Conservation (phyloP, 2,797 vertebrate species). For the Australoheros facetus region DNA sequence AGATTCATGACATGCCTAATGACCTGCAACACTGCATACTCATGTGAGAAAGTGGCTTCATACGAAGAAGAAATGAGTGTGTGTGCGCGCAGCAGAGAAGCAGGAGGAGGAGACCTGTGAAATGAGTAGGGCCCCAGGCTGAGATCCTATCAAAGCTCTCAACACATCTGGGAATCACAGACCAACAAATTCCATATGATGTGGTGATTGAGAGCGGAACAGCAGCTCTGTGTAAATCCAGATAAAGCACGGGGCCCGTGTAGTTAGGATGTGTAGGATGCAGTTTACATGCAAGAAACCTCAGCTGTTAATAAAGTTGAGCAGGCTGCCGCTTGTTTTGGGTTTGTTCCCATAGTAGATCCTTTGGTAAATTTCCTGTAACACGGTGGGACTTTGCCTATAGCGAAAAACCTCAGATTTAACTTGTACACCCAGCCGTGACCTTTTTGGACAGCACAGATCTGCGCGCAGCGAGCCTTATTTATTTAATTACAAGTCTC, state of each 20-base stretch:
- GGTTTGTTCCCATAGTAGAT: not conserved
- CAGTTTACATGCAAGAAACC: not conserved
- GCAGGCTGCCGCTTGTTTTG: not conserved
- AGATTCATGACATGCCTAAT: constrained; percentile 33
- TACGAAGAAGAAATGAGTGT: not conserved
- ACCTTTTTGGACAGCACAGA: not conserved
- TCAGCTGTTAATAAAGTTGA: constrained; percentile 16
- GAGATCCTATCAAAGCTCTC: constrained; percentile 66
- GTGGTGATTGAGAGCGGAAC: constrained; percentile 38
- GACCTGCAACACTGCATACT: constrained; percentile 21
- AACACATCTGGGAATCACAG: constrained; percentile 63
- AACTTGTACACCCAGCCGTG: not conserved
- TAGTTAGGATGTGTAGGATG: not conserved
- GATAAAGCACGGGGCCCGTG: constrained; percentile 42
- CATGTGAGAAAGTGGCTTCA: constrained; percentile 10
- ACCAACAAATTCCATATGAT: constrained; percentile 57
- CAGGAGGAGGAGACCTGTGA: constrained; percentile 16
- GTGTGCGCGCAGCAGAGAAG: no score
- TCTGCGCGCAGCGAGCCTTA: not conserved
- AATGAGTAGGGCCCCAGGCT: constrained; percentile 47
- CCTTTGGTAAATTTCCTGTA: not conserved
- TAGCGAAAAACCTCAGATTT: not conserved
- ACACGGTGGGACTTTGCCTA: not conserved
- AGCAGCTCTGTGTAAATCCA: constrained; percentile 29
- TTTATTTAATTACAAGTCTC: constrained; percentile 22